Evolutionary conservation across 1,140 invertebrate genomes (phyloP), one percentile per base, ranked within the genome.

Genomic region (Dryas iulia): DNA sequence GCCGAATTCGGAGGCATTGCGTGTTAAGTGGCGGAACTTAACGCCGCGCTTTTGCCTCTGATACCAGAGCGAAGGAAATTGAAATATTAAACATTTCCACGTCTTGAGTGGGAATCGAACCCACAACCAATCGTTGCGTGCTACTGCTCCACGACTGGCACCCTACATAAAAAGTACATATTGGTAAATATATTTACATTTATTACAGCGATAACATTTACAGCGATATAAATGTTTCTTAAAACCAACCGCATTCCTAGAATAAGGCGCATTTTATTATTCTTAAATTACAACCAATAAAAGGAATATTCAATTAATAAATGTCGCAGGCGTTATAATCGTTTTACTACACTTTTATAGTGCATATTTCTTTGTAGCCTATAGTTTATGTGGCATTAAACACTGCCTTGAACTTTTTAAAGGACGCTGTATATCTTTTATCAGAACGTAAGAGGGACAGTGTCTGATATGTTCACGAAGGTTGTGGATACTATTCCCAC

Each of bases 261-360:
- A 57, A 65, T 57, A 69, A 69, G 58, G 66, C 14, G 7, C 18
- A 6, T 72, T 72, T 72, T 72, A 72, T 69, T 57, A 64, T 69
- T 58, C 61, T 65, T 69, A 69, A 69, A 66, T 67, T 63, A 72
- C 66, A 69, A 60, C 66, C 66, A 72, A 65, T 69, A 72, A 69
- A 72, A 69, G 30, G 58, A 39, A 72, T 69, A 72, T 69, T 72
- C 66, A 65, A 72, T 72, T 72, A 72, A 69, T 72, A 69, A 69
- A 72, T 58, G 70, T 63, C 59, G 33, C 66, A 28, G 57, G 57
- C 71, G 62, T 63, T 69, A 57, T 35, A 65, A 62, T 26, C 52
- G 24, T 58, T 62, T 69, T 69, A 63, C 24, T 58, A 18, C 23
- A 14, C 25, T 47, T 11, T 62, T 57, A 31, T 33, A 54, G 10